A percentile compares a stretch with the other conserved stretches of the same genome.
Conservation (phyloP, 2,797 vertebrate genomes). For the Chaenodraco wilsoni region DNA sequence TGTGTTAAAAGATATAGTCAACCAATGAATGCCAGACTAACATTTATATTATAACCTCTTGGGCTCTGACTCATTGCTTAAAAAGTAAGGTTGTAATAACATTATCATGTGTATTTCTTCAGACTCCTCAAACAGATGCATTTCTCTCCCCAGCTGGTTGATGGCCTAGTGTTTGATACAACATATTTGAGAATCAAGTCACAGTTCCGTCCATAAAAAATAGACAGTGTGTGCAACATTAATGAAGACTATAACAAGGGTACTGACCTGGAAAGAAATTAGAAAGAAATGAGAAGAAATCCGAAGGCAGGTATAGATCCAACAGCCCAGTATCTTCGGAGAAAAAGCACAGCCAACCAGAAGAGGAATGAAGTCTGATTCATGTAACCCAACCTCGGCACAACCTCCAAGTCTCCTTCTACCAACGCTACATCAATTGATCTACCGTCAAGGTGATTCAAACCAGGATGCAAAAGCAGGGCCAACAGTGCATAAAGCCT, state of each 20-base stretch:
- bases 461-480: slow-evolving; percentile 46
- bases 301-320: slow-evolving; percentile 39
- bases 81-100: slow-evolving; percentile 26
- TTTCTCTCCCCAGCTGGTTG: slow-evolving; percentile 21
- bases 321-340: slow-evolving; percentile 27
- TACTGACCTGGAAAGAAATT: slow-evolving; percentile 59
- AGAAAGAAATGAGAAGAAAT: slow-evolving; percentile 45
- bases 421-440: slow-evolving; percentile 68
- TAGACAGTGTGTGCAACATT: slow-evolving; percentile 26
- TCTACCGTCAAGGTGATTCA: slow-evolving; percentile 79
- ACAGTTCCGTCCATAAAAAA: slow-evolving; percentile 14
- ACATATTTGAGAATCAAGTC: slow-evolving; percentile 25
- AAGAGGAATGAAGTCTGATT: slow-evolving; percentile 46
- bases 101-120: slow-evolving; percentile 28
- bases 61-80: slow-evolving; percentile 34
- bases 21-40: slow-evolving; percentile 2
- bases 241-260: slow-evolving; percentile 16
- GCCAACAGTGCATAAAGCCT: slow-evolving; percentile 25
- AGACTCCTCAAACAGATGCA: slow-evolving; percentile 13
- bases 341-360: slow-evolving; percentile 26
- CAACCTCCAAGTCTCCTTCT: slow-evolving; percentile 84
- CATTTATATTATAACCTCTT: slow-evolving; percentile 25
- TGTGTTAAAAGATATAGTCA: slow-evolving; percentile 2
- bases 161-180: slow-evolving; percentile 21
- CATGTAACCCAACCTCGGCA: slow-evolving; percentile 70